These are phyloP conservation scores for Grantiella picta DNA, from an alignment of 2,113 vertebrate genomes.

Conservation along the genomic window DNA sequence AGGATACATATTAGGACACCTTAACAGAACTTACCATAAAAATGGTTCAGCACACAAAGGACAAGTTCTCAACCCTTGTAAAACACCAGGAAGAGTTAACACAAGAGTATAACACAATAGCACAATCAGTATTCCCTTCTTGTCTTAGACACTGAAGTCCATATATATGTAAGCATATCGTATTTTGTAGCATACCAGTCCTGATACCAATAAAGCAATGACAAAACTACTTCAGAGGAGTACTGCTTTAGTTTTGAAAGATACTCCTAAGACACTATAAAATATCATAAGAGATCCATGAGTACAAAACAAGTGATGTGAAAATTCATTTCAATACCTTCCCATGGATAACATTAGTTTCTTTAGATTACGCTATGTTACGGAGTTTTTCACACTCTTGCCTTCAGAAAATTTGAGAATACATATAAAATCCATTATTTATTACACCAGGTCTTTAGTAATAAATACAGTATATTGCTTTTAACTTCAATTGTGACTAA, in stretches of 20 bases:
- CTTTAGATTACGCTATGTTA: neutral
- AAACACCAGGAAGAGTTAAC: neutral
- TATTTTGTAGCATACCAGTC: neutral
- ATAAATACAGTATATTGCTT: slow-evolving; percentile 23
- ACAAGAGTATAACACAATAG: too few relatives aligned
- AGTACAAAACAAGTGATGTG: neutral
- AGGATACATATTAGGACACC: neutral
- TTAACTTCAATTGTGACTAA: neutral
- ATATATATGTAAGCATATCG: neutral
- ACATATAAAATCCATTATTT: neutral
- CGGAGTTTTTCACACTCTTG: neutral
- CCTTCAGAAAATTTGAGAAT: slow-evolving; percentile 18
- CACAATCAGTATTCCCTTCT: neutral
- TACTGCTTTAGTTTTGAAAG: neutral
- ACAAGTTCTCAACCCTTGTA: neutral
- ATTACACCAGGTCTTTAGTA: neutral
- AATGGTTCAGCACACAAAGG: neutral
- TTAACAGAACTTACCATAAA: neutral
- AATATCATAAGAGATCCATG: neutral
- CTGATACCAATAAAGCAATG: neutral
- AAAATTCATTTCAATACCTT: slow-evolving; percentile 22
- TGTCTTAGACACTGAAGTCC: neutral
- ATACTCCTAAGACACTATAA: neutral
- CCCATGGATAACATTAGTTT: neutral
- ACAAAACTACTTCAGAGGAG: neutral